phyloP scores from a whole-genome alignment of 2,888 invertebrate genomes.

The Gymnosoma rotundatum region DNA sequence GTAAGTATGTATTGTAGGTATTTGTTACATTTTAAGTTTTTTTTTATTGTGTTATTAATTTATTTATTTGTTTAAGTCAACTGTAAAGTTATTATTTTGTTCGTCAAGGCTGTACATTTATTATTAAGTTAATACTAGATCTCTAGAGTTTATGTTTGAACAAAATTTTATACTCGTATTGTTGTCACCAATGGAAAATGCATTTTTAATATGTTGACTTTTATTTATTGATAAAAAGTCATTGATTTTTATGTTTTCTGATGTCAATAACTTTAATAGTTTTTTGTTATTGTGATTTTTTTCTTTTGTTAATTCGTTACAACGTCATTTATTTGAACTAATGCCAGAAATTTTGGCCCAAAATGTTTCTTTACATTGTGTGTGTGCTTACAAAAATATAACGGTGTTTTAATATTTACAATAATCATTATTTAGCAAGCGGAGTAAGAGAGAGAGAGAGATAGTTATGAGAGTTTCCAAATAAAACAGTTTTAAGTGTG shows the following conservation, averaged over 20 bases:
- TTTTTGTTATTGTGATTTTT: not conserved
- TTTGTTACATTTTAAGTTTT: not conserved
- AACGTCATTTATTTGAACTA: constrained; percentile 2
- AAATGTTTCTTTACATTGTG: not conserved
- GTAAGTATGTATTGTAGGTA: not conserved
- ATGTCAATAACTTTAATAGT: constrained; percentile 11
- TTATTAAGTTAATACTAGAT: not conserved
- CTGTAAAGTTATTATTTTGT: not conserved
- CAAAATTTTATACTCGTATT: not conserved
- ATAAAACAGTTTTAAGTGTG: too few species aligned
- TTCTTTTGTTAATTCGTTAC: not conserved
- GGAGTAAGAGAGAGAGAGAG: too few species aligned
- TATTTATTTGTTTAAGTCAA: not conserved
- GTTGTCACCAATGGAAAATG: constrained; percentile 1
- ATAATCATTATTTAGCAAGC: too few species aligned
- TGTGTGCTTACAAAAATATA: not conserved
- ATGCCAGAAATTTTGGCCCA: too few species aligned
- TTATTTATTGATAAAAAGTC: not conserved
- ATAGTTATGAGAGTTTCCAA: too few species aligned
- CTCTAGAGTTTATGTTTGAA: not conserved
- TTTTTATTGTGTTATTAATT: not conserved
- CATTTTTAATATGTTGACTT: constrained; percentile 2
- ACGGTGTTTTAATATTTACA: not conserved
- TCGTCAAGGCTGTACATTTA: not conserved
- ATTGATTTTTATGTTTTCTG: constrained; percentile 19